Evolutionary conservation across 1,140 invertebrate species (phyloP), one percentile per base, ranked within the genome.

Genomic region (Drosophila gunungcola): DNA sequence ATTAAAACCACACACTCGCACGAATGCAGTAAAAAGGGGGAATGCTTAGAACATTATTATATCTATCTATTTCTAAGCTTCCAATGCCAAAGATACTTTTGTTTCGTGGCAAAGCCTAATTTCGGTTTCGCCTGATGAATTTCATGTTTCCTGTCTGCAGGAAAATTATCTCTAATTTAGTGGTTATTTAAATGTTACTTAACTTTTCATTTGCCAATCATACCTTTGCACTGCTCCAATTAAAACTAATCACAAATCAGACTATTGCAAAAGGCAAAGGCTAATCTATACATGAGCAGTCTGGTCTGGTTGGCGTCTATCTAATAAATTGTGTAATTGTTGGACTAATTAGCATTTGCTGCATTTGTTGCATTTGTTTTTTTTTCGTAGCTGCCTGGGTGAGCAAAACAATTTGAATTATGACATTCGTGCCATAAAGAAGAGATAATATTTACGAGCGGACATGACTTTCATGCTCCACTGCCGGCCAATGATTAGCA

Each of bases 391-490:
- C 42, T 36, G 11, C 9, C 36, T 2, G 29, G 6, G 29, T 32
- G 29, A 32, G n/a, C 7, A 55, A 34, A 56, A 27, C 41, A 43
- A 38, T 81, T 82, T 82, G 45, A 83, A 53, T 80, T 88, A 84
- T 84, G 84, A 80, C 84, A 80, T 84, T 89, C 79, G 84, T 89
- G 84, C 52, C 58, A 67, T 62, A 61, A 75, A 49, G 60, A 80
- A 65, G 62, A 74, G 55, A 72, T 56, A 63, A 65, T 67, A 83
- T 88, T 89, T 89, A 83, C 67, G 76, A 89, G 84, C 84, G 79
- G 79, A 89, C 84, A 89, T 79, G 84, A 80, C 84, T 88, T 88
- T 88, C 83, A 88, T 88, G 83, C 83, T 89, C 72, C 70, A 88
- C 75, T 83, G 83, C 79, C 70, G 45, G 54, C 25, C 63, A 63